phyloP scores from a whole-genome alignment of 2,113 vertebrate species.

The Chamaetylas fuelleborni region DNA sequence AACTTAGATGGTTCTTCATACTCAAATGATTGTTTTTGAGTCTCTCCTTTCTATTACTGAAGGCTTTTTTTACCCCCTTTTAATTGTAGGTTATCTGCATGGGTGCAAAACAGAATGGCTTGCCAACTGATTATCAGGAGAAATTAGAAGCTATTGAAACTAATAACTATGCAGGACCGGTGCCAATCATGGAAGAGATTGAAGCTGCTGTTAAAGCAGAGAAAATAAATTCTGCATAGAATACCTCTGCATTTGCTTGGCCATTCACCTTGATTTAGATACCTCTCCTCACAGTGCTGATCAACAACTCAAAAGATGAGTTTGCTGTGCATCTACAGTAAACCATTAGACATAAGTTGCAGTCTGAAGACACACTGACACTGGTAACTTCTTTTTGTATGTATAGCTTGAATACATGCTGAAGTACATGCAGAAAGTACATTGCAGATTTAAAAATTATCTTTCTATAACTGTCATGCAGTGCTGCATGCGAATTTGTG shows the following conservation, averaged over 20 bases:
- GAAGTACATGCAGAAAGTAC: not conserved
- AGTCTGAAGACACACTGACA: not conserved
- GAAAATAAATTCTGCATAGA: constrained; percentile 42
- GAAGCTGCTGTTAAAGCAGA: constrained; percentile 66
- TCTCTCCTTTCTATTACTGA: not conserved
- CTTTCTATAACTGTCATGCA: not conserved
- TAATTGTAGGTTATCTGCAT: constrained; percentile 83
- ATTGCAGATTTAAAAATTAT: not conserved
- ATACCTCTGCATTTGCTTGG: not conserved
- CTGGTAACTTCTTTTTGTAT: not conserved
- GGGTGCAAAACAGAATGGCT: constrained; percentile 86
- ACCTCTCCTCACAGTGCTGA: not conserved
- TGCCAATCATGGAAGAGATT: constrained; percentile 82
- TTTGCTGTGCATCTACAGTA: not conserved
- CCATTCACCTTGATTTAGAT: not conserved
- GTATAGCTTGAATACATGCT: not conserved
- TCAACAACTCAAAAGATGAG: not conserved
- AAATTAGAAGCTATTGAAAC: constrained; percentile 82
- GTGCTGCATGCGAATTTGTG: not conserved
- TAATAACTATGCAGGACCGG: constrained; percentile 83
- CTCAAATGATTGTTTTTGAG: not conserved
- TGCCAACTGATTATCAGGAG: constrained; percentile 83
- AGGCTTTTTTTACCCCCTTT: not conserved
- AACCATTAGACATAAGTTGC: not conserved
- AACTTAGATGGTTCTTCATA: not conserved